Evolutionary conservation across 2,888 invertebrate genomes (phyloP), one percentile per base, ranked within the genome.

Genomic region (Cabera pusaria): DNA sequence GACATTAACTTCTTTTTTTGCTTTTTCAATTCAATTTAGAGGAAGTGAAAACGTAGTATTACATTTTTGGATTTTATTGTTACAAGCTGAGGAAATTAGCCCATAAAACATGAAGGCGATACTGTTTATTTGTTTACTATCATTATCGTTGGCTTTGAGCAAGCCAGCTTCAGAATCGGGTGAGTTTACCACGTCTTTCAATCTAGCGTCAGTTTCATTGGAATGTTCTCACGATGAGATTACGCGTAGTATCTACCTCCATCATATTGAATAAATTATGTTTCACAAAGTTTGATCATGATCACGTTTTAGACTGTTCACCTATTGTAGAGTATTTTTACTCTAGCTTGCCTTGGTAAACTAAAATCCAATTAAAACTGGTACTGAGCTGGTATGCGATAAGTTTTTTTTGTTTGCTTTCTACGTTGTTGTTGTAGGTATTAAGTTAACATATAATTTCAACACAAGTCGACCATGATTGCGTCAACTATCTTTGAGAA

Each of bases 101-200:
- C 18, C 12, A 28, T 12, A 28, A 55, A 74, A 60, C 44, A 85
- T 84, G 85, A 80, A 83, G 65, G 72, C 68, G 66, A 66, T 80
- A 44, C 65, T 75, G 57, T 67, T 84, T 56, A 59, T 86, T 50
- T 80, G 80, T 64, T 66, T 86, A 39, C 52, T 86, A 31, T 73
- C 83, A 19, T 46, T 85, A 5, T 72, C 79, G 23, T 49, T 73
- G 48, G 73, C 82, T 54, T 50, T 78, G 34, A 72, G 76, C 57
- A 55, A 59, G 37, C 57, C 71, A 34, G 48, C 52, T 36, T 44
- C 57, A 9, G 20, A 47, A 24, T 32, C 54, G 58, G 72, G 84
- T 84, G 69, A 60, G 65, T 41, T 18, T 6, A 8, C 38, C 53
- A 43, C 14, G 44, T 49, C 4, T 49, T 52, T 38, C 38, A 34